Base-by-base conservation (phyloP, 2,113 vertebrate species). In the Platichthys stellatus region DNA sequence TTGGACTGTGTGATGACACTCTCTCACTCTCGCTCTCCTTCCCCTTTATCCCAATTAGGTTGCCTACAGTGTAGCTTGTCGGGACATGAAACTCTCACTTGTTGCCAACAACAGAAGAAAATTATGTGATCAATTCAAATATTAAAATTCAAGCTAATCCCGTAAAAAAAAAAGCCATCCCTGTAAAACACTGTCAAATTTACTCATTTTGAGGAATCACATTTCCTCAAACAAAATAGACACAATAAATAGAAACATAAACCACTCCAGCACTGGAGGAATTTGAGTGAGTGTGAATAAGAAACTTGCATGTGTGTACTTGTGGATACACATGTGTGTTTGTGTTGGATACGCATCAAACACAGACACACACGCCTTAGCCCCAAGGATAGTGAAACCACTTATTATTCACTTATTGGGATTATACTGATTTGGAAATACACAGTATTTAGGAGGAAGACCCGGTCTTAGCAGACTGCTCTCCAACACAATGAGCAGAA, bases 261-360 rank as follows among this genome's bases (percentile, higher is more conserved):
- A 62, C 51, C 17, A 12, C 18, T 45, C 18, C 31, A 61, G n/a
- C 43, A 14, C 26, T 49, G 8, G 40, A 72, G 47, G 72, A 82
- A 70, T 85, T 28, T 59, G 31, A 40, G 51, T 69, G 23, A 63
- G 58, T 71, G 73, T 77, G 31, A 69, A 12, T 75, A 45, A 53
- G 47, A 3, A 54, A 69, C 15, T 3, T 1, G 20, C 64, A 70
- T 63, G 60, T 69, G 54, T 60, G 28, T 76, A 51, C n/a, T 23
- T 75, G 72, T 76, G 49, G 45, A 69, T 63, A 51, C 71, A 68
- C 63, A 57, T 23, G 57, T 63, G 38, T 81, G 77, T 88, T 88
- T 91, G 74, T 72, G 67, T 89, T 91, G 87, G 83, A 91, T 76
- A 89, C 82, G 21, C 69, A 84, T 86, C 76, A 86, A 78, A 86